Base-by-base conservation (phyloP, 2,888 invertebrate genomes). In the Lasioglossum vierecki region DNA sequence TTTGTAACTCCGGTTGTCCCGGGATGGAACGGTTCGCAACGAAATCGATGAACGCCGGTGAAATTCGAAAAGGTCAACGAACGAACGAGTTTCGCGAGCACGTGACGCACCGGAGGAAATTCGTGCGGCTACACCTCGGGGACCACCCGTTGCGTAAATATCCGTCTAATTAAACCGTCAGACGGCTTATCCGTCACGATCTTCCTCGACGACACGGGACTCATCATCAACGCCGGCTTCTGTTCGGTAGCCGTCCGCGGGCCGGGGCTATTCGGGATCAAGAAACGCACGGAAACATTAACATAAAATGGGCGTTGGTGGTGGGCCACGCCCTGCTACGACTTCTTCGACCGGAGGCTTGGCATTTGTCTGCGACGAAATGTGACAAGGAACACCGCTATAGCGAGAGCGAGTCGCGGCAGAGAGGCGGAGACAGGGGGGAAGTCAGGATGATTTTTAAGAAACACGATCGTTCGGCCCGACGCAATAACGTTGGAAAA, bases 241-340 rank as follows among this genome's bases (percentile, higher is more conserved):
- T 86, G 86, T 82, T 82, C 82, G 76, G 88, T 83, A 71, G 87
- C 82, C 13, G 70, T 15, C 82, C 70, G 75, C 79, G 76, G 80
- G 49, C 71, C 39, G 13, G 46, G 11, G 68, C 81, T 75, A 79
- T 84, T 70, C 70, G n/a, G 80, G 72, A 80, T 72, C 81, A 73
- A 79, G 39, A 74, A 57, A 76, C 82, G 80, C 77, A 84, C 79
- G 82, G 90, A 80, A 89, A 89, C 90, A 94, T 94, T 93, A 94
- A 93, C 93, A 93, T 93, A 93, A 93, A 91, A 92, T 93, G 93
- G 93, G 93, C 94, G 93, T 94, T 93, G 93, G 92, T 93, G 88
- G 80, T 84, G 79, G 77, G 89, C 91, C 93, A 90, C 92, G 91
- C 92, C 91, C 88, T 91, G 79, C 53, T 78, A 85, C 88, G 85